Evolutionary conservation across 1,140 invertebrate genomes (phyloP).

Genomic region (Pogonomyrmex barbatus): DNA sequence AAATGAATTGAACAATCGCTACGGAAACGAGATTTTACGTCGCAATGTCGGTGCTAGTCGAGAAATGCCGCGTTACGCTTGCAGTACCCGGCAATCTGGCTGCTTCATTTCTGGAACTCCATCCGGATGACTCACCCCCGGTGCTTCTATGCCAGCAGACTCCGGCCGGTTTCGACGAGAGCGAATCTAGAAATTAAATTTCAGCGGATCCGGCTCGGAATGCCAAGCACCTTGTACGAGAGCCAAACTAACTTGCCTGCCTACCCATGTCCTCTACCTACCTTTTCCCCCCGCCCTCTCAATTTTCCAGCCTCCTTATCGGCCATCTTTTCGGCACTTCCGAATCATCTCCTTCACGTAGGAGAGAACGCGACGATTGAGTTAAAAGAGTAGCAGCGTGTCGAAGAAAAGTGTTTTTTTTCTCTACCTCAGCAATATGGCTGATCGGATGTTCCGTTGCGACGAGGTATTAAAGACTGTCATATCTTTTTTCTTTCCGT

Average conservation of each 20-base stretch:
- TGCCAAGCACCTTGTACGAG: slow-evolving; percentile 71
- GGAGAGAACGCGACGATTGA: slow-evolving; percentile 20
- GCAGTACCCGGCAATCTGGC: slow-evolving; percentile 54
- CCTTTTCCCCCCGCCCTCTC: neutral
- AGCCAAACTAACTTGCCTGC: slow-evolving; percentile 65
- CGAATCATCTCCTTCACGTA: slow-evolving; percentile 6
- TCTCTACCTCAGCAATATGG: slow-evolving; percentile 57
- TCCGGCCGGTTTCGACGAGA: slow-evolving; percentile 24
- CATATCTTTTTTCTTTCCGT: slow-evolving; percentile 17
- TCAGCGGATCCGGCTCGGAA: slow-evolving; percentile 68
- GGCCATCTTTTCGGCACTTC: slow-evolving; percentile 12
- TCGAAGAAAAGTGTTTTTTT: neutral
- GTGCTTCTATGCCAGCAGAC: neutral
- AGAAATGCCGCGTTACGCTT: slow-evolving; percentile 28
- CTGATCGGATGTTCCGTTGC: slow-evolving; percentile 65
- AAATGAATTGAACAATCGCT: slow-evolving; percentile 21
- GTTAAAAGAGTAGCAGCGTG: slow-evolving; percentile 22
- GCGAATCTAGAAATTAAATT: slow-evolving; percentile 79
- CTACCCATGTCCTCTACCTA: neutral
- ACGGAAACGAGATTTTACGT: slow-evolving; percentile 3
- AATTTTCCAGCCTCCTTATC: slow-evolving; percentile 33
- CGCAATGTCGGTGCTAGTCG: neutral
- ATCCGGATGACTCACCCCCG: slow-evolving; percentile 20
- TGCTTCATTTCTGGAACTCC: slow-evolving; percentile 46
- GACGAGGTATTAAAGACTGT: slow-evolving; percentile 70